Conservation (phyloP, 2,113 vertebrate genomes). For the Hemibagrus wyckioides region DNA sequence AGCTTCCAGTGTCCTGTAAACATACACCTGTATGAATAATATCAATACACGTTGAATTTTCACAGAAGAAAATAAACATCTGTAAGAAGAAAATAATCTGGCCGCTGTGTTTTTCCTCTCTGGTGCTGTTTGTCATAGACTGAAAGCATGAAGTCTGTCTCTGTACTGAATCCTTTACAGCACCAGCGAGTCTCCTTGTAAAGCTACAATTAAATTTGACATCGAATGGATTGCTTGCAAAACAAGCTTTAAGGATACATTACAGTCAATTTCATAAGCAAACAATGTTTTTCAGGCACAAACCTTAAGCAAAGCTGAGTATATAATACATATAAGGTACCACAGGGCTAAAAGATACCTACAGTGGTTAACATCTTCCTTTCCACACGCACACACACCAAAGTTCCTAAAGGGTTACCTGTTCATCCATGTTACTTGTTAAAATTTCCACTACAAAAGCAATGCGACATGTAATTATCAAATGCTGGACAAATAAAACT, state of each 20-base stretch:
- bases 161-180: not conserved
- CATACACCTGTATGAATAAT: conserved; percentile 64
- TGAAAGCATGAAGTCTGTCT: not conserved
- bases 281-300: not conserved
- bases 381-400: no score
- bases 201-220: not conserved
- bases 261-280: not conserved
- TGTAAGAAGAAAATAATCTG: not conserved
- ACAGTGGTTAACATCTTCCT: no score
- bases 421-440: no score
- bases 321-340: not conserved
- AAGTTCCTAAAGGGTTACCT: no score
- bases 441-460: no score
- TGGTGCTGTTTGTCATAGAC: not conserved
- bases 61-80: not conserved
- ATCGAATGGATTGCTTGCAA: not conserved
- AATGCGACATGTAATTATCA: not conserved
- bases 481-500: not conserved
- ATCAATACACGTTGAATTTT: conserved; percentile 5
- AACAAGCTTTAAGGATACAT: not conserved
- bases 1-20: conserved; percentile 69
- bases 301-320: not conserved
- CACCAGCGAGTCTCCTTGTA: not conserved
- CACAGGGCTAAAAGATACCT: not conserved
- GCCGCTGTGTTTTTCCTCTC: not conserved